Base-by-base conservation (phyloP, 2,113 vertebrate genomes). In the Psammodynastes pulverulentus region DNA sequence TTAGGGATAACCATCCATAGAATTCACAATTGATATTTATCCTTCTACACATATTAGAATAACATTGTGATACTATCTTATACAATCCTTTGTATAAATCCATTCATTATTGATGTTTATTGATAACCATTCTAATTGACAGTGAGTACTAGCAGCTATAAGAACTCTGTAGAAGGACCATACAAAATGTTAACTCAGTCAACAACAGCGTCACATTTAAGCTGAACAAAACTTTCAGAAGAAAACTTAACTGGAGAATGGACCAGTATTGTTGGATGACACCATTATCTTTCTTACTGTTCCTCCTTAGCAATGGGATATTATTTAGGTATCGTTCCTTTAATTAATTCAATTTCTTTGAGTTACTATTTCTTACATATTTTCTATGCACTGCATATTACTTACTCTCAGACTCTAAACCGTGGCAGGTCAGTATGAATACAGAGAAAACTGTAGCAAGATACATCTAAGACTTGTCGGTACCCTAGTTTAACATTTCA, bases 21-120 rank as follows among this genome's bases (percentile, higher is more conserved):
- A 93, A 86, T 89, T 92, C 0, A 84, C 85, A 93, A 94, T 95
- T 93, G 95, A 91, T 8, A 0, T 94, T 89, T 92, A 34, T 39
- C 93, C 72, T 52, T 43, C 29, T 91, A 86, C 10, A 51, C 4
- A 90, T 93, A n/a, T 94, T 95, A 95, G 97, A 95, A 7, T 45
- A 43, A 54, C 34, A 86, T 0, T 6, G 91, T 72, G 86, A 62
- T 90, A 85, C 86, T 91, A 93, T 0, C 12, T 72, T 0, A 15
- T 45, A 58, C 88, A 94, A 39, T 90, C 26, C 10, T 52, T 94
- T 92, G 19, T 84, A 91, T 94, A 13, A 84, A 0, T 95, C 4
- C 23, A 58, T 93, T 94, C 88, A 0, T 39, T 6, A 15, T 54
- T 12, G 7, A 1, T 79, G 92, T 91, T 88, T 56, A 91, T 89